A percentile compares a stretch with the other conserved stretches of the same genome.
Evolutionary conservation across 1,140 invertebrate species (phyloP).

Genomic region (Temnothorax longispinosus): DNA sequence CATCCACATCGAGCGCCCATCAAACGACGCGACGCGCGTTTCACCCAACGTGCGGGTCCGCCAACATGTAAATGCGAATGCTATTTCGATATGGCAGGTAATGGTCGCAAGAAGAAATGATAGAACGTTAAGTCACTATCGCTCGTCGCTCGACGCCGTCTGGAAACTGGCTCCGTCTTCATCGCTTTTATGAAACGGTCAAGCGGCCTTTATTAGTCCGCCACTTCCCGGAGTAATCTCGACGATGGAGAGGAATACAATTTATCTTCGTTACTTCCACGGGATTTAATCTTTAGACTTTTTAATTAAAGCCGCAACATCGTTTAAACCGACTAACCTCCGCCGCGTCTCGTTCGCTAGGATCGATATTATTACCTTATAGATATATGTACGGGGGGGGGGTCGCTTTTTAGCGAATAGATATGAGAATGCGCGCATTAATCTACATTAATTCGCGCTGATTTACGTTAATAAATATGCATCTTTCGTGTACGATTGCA

Average conservation of each 20-base stretch:
- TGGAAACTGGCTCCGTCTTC: conserved; percentile 29
- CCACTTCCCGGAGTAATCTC: conserved; percentile 54
- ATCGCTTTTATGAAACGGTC: conserved; percentile 60
- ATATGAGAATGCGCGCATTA: background rate
- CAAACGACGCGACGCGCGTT: conserved; percentile 48
- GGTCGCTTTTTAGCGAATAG: background rate
- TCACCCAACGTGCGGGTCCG: background rate
- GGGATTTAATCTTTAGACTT: conserved; percentile 60
- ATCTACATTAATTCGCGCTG: conserved; percentile 10
- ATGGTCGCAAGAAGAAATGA: conserved; percentile 43
- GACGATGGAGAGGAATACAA: conserved; percentile 57
- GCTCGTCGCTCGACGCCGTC: background rate
- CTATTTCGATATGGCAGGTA: conserved; percentile 19
- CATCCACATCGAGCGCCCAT: conserved; percentile 34
- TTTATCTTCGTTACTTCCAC: conserved; percentile 59
- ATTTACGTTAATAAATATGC: conserved; percentile 33
- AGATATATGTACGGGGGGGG: background rate
- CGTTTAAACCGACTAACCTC: conserved; percentile 33
- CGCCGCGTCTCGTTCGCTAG: background rate
- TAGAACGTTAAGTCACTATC: conserved; percentile 28
- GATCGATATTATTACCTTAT: conserved; percentile 44
- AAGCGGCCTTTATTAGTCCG: conserved; percentile 57
- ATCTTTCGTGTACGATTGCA: background rate
- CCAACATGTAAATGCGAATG: conserved; percentile 42
- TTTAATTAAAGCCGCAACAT: conserved; percentile 54